Evolutionary conservation across 1,140 invertebrate species (phyloP), one percentile per base, ranked within the genome.

Genomic region (Delia radicum): DNA sequence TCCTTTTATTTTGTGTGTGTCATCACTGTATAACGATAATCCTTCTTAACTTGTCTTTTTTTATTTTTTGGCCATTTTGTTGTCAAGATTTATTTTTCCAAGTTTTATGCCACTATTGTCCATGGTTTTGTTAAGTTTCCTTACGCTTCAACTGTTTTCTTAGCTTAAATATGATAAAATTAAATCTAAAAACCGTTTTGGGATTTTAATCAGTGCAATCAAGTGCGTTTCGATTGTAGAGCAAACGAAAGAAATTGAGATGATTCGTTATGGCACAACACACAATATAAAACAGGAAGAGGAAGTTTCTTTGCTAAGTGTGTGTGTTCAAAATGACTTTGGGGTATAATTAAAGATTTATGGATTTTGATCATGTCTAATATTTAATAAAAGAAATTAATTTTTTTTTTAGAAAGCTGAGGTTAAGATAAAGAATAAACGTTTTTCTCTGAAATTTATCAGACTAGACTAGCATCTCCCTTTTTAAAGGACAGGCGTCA

Each of bases 261-360:
- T 21, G 46, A 55, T 21, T 21, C n/a, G 46, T 2, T 42, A n/a
- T n/a, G n/a, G n/a, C n/a, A n/a, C n/a, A n/a, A n/a, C n/a, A n/a
- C n/a, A n/a, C n/a, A n/a, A n/a, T n/a, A n/a, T n/a, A n/a, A n/a
- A 33, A 10, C 31, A 33, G 31, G 31, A 33, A 33, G 31, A 33
- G 31, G 31, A 42, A 42, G 37, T n/a, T n/a, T n/a, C n/a, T n/a
- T n/a, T n/a, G n/a, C n/a, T n/a, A 42, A 42, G n/a, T 42, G 10
- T 42, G 12, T 42, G 37, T 42, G 12, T 42, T 42, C 4, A 42
- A 42, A 15, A 42, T 24, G 61, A 12, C 61, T 27, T 27, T 63
- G 63, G 28, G 63, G 28, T 67, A 28, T 67, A 29, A 67, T 67
- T 67, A 67, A 67, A 67, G 12, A 67, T 42, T 42, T 42, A 42